These are phyloP conservation scores for Hipparchia semele DNA, from an alignment of 2,888 invertebrate genomes.

Conservation along the genomic window DNA sequence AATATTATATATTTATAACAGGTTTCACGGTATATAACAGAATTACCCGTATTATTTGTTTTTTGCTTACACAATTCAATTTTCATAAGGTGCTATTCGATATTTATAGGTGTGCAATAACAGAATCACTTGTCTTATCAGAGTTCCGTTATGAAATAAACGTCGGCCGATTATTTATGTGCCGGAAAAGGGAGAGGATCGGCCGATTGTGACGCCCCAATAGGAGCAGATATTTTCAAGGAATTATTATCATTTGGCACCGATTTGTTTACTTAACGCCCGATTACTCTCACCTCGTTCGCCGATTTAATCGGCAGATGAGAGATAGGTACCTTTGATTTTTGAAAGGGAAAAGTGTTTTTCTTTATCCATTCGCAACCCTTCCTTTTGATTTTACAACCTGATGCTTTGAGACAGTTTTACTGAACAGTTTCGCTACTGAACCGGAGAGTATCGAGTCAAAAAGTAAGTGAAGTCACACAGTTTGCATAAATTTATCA, in stretches of 20 bases:
- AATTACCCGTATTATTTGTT: background rate
- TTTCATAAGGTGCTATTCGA: constrained; percentile 9
- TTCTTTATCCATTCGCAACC: background rate
- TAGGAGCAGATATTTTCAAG: constrained; percentile 69
- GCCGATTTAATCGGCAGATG: constrained; percentile 27
- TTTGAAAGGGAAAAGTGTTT: constrained; percentile 1
- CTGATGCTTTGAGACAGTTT: background rate
- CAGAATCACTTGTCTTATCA: constrained; percentile 59
- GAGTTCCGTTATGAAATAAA: constrained; percentile 77
- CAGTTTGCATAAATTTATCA: no score
- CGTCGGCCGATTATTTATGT: constrained; percentile 74
- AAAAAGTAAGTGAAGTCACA: no score
- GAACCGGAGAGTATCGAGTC: no score
- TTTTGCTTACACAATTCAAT: background rate
- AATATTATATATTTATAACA: no score
- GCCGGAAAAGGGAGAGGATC: constrained; percentile 65
- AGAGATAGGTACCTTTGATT: constrained; percentile 5
- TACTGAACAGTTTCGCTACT: no score
- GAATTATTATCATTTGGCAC: constrained; percentile 70
- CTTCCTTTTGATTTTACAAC: background rate
- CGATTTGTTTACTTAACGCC: constrained; percentile 64
- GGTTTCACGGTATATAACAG: no score
- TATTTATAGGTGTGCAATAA: constrained; percentile 26
- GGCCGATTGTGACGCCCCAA: constrained; percentile 68
- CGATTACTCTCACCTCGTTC: constrained; percentile 54